These are phyloP conservation scores for Drosophila birchii DNA, from an alignment of 2,888 invertebrate genomes.

Conservation along the genomic window DNA sequence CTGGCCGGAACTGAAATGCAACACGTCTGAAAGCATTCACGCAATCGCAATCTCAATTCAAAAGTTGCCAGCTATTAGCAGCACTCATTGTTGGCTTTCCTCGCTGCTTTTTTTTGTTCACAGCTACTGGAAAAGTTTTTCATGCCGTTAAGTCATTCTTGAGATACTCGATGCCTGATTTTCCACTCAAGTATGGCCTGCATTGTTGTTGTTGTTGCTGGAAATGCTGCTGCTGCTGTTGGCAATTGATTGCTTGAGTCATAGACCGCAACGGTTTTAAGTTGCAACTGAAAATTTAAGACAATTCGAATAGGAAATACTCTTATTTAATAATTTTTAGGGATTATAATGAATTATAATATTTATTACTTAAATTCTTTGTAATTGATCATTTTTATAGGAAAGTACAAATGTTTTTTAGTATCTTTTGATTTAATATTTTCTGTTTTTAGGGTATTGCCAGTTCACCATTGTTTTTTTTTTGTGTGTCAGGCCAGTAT, in stretches of 20 bases:
- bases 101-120: conserved; percentile 14
- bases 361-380: neutral
- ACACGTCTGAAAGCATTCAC: conserved; percentile 53
- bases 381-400: neutral
- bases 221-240: conserved; percentile 27
- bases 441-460: conserved; percentile 6
- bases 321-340: neutral
- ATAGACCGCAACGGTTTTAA: conserved; percentile 72
- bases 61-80: conserved; percentile 64
- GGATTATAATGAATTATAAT: neutral
- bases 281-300: conserved; percentile 18
- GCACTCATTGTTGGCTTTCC: conserved; percentile 53
- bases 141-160: conserved; percentile 76
- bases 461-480: conserved; percentile 24
- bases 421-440: neutral
- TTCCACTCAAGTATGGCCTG: conserved; percentile 60
- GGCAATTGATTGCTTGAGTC: conserved; percentile 79
- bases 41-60: conserved; percentile 50
- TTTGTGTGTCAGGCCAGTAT: conserved; percentile 51
- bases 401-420: too few relatives aligned
- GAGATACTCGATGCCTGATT: conserved; percentile 75
- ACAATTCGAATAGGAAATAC: conserved; percentile 9
- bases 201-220: conserved; percentile 46
- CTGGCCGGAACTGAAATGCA: conserved; percentile 47
- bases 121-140: conserved; percentile 49